phyloP scores from a whole-genome alignment of 2,888 invertebrate species.

The Callyntrura sp. region DNA sequence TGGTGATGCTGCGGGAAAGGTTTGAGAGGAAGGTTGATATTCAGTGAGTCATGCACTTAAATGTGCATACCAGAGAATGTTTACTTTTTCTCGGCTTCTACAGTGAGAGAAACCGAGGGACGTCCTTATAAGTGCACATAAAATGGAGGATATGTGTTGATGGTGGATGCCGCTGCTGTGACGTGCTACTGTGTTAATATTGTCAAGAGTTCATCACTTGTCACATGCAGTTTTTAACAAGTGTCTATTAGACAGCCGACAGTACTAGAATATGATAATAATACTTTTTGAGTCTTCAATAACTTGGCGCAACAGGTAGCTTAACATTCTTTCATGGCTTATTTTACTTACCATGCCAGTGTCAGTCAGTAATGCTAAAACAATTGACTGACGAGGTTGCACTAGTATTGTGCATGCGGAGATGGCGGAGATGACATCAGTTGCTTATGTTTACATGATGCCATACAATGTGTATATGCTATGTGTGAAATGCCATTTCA shows the following conservation, averaged over 20 bases:
- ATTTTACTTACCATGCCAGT: constrained; percentile 18
- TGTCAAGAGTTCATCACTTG: constrained; percentile 65
- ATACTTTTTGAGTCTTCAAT: constrained; percentile 32
- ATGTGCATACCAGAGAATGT: neutral
- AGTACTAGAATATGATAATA: constrained; percentile 18
- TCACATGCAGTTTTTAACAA: constrained; percentile 51
- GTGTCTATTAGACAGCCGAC: constrained; percentile 20
- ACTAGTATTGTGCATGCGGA: too few species aligned
- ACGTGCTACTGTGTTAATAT: constrained; percentile 29
- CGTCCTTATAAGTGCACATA: too few species aligned
- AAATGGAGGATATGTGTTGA: neutral
- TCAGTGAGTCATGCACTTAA: neutral
- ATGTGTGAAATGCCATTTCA: neutral
- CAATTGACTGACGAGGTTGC: too few species aligned
- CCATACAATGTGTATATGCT: neutral
- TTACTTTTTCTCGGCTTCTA: neutral
- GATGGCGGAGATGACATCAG: neutral
- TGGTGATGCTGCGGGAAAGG: neutral
- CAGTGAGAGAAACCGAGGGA: neutral
- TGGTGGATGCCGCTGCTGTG: neutral
- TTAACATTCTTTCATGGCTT: constrained; percentile 2
- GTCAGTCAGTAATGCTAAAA: too few species aligned
- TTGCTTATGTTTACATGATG: neutral
- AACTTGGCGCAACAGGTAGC: neutral
- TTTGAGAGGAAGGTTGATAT: neutral